Evolutionary conservation across 2,888 invertebrate genomes (phyloP).

Genomic region (Patella ulyssiponensis): DNA sequence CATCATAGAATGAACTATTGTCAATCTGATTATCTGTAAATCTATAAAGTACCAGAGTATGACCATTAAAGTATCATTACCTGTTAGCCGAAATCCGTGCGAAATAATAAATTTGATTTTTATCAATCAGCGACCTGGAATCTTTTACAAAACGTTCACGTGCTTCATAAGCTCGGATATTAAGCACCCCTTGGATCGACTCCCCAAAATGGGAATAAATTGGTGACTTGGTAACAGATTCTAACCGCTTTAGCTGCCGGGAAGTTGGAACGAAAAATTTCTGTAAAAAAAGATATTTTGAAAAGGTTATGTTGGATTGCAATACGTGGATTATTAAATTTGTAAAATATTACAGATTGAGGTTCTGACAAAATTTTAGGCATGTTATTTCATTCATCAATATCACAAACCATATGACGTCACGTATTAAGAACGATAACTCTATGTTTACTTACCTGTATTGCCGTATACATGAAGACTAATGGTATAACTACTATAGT

Average conservation of each 20-base stretch:
- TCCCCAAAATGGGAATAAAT: conserved; percentile 67
- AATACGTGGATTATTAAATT: not conserved
- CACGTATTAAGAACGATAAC: too few relatives aligned
- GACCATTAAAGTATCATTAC: conserved; percentile 20
- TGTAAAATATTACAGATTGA: not conserved
- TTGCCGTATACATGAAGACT: conserved; percentile 58
- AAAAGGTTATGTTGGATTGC: not conserved
- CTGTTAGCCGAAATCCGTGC: conserved; percentile 47
- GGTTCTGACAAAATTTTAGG: not conserved
- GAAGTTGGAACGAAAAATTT: conserved; percentile 73
- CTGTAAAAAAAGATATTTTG: conserved; percentile 39
- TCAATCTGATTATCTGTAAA: too few relatives aligned
- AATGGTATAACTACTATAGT: conserved; percentile 59
- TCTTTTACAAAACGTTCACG: conserved; percentile 46
- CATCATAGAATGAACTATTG: too few relatives aligned
- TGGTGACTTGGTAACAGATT: conserved; percentile 62
- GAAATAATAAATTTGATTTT: conserved; percentile 79
- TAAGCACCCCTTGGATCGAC: conserved; percentile 73
- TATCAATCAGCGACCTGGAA: conserved; percentile 55
- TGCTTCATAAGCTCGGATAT: conserved; percentile 60
- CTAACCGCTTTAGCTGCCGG: conserved; percentile 65
- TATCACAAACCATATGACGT: too few relatives aligned
- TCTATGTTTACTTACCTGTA: conserved; percentile 59
- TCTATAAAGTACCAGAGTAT: too few relatives aligned
- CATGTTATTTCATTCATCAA: too few relatives aligned